Evolutionary conservation across 2,888 invertebrate genomes (phyloP).

Genomic region (Drosophila seclusa): DNA sequence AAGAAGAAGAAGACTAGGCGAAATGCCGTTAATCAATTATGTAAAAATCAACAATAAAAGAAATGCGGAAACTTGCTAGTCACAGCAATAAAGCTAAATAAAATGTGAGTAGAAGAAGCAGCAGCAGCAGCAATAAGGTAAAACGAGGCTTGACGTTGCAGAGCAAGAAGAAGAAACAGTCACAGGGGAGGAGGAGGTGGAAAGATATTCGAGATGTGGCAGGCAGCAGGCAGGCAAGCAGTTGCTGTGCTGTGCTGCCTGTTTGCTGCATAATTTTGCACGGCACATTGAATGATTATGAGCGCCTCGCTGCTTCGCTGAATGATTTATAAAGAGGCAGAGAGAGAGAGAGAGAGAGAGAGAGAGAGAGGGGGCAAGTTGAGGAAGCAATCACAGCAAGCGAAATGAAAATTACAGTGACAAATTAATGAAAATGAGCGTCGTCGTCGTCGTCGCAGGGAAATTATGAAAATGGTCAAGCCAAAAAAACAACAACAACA

Average conservation of each 20-base stretch:
- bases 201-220: not conserved
- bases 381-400: constrained; percentile 10
- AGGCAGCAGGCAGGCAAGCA: not conserved
- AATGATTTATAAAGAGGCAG: constrained; percentile 57
- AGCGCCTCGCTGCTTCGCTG: constrained; percentile 53
- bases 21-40: constrained; percentile 67
- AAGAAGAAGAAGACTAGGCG: constrained; percentile 13
- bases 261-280: constrained; percentile 70
- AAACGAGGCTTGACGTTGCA: not conserved
- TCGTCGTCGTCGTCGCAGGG: constrained; percentile 13
- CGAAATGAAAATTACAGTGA: constrained; percentile 63
- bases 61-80: constrained; percentile 57
- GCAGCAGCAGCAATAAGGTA: not conserved
- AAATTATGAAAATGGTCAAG: constrained; percentile 48
- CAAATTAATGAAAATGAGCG: constrained; percentile 66
- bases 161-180: not conserved
- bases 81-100: constrained; percentile 62
- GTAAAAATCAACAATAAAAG: constrained; percentile 52
- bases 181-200: not conserved
- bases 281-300: constrained; percentile 74
- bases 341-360: not conserved
- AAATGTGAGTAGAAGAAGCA: constrained; percentile 27
- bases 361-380: not conserved
- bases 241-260: constrained; percentile 5
- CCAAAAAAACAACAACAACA: constrained; percentile 13